Evolutionary conservation across 23 tunicate species (phyloP).

Genomic region (Diplosoma virens): DNA sequence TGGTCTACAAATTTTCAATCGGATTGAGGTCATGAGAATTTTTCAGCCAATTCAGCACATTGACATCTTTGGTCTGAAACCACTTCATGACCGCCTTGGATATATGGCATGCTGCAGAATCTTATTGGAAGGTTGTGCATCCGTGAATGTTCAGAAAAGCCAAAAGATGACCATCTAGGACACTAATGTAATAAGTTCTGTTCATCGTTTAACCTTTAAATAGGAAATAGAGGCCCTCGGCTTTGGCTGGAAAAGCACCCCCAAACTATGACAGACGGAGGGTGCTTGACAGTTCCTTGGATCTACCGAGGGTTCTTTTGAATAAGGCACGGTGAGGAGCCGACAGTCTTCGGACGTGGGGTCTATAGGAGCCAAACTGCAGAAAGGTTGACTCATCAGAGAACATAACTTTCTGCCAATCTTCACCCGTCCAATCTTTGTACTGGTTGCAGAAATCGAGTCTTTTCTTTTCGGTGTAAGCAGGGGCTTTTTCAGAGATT

Average conservation of each 20-base stretch:
- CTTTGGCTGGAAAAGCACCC: constrained; percentile 26
- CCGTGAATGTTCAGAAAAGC: constrained; percentile 14
- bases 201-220: constrained; percentile 28
- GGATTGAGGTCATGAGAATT: too few species aligned
- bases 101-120: constrained; percentile 32
- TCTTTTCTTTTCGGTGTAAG: constrained; percentile 5
- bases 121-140: constrained; percentile 18
- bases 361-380: constrained; percentile 7
- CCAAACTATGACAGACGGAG: constrained; percentile 22
- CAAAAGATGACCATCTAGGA: constrained; percentile 4
- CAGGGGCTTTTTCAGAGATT: not conserved
- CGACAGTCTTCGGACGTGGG: constrained; percentile 22
- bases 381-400: constrained; percentile 11
- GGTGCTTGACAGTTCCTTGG: constrained; percentile 36
- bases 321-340: constrained; percentile 40
- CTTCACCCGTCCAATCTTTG: constrained; percentile 8
- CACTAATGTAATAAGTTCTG: constrained; percentile 19
- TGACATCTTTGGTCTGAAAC: constrained; percentile 29
- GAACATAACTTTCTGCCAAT: constrained; percentile 32
- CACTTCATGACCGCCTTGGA: constrained; percentile 21
- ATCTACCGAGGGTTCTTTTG: constrained; percentile 15
- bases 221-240: constrained; percentile 16
- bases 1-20: constrained; percentile 14
- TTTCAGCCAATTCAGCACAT: constrained; percentile 1
- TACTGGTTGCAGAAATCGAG: not conserved